phyloP scores from a whole-genome alignment of 2,113 vertebrate species.

The Oreochromis aureus region DNA sequence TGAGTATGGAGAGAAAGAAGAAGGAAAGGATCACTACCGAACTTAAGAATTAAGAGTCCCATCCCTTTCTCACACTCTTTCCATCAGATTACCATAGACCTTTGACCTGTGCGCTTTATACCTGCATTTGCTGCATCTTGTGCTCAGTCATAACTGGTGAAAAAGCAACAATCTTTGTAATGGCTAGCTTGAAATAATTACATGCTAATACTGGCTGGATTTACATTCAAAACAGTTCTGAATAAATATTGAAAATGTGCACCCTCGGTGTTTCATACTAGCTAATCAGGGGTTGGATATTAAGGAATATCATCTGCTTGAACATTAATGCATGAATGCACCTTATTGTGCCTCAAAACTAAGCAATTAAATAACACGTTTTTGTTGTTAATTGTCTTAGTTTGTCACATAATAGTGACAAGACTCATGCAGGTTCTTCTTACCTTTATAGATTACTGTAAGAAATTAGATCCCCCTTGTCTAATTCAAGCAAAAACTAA shows the following conservation, averaged over 20 bases:
- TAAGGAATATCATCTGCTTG: not conserved
- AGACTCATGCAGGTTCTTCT: not conserved
- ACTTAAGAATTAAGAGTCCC: not conserved
- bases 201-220: not conserved
- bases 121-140: conserved; percentile 82
- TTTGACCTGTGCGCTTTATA: conserved; percentile 76
- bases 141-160: not conserved
- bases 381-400: not conserved
- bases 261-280: not conserved
- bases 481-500: not conserved
- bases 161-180: not conserved
- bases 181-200: not conserved
- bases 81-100: conserved; percentile 77
- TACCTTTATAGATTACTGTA: not conserved
- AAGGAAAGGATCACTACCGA: not conserved
- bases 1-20: not conserved
- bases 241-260: not conserved
- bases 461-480: not conserved
- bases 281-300: not conserved
- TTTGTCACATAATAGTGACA: not conserved
- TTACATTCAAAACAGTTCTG: not conserved
- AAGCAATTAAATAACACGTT: not conserved
- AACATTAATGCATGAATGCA: not conserved
- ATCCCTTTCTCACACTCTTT: conserved; percentile 8
- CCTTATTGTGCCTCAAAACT: not conserved